These are phyloP conservation scores for Neodiprion lecontei DNA, from an alignment of 1,140 invertebrate genomes.

Conservation along the genomic window DNA sequence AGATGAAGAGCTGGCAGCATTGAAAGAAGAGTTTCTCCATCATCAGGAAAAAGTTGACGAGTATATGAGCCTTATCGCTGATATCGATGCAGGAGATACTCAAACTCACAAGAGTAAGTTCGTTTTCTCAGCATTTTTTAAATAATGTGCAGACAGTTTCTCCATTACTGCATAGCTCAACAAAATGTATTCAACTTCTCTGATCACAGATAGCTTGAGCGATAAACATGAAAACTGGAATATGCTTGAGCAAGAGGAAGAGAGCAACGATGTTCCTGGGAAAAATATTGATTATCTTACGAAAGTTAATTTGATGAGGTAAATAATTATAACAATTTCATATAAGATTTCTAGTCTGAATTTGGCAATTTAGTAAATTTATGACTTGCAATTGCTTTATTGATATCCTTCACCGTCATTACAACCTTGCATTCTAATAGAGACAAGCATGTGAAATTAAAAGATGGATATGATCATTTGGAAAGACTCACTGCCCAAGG, in stretches of 20 bases:
- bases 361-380: constrained; percentile 12
- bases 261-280: constrained; percentile 69
- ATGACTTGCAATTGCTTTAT: constrained; percentile 10
- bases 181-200: constrained; percentile 25
- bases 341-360: neutral
- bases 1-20: constrained; percentile 79
- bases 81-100: constrained; percentile 66
- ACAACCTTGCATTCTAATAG: constrained; percentile 54
- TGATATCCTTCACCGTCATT: neutral
- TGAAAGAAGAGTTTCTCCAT: constrained; percentile 90
- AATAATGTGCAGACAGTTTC: constrained; percentile 10
- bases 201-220: constrained; percentile 58
- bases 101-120: constrained; percentile 71
- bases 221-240: constrained; percentile 65
- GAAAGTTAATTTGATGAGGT: constrained; percentile 72
- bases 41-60: constrained; percentile 94
- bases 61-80: constrained; percentile 80
- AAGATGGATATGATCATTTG: constrained; percentile 81
- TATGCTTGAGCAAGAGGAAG: constrained; percentile 66
- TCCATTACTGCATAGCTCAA: neutral
- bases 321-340: constrained; percentile 15
- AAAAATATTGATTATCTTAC: constrained; percentile 64
- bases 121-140: constrained; percentile 23
- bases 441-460: constrained; percentile 78
- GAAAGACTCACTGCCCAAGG: constrained; percentile 76